Base-by-base conservation (phyloP, 2,113 vertebrate species). In the Chloropsis hardwickii region DNA sequence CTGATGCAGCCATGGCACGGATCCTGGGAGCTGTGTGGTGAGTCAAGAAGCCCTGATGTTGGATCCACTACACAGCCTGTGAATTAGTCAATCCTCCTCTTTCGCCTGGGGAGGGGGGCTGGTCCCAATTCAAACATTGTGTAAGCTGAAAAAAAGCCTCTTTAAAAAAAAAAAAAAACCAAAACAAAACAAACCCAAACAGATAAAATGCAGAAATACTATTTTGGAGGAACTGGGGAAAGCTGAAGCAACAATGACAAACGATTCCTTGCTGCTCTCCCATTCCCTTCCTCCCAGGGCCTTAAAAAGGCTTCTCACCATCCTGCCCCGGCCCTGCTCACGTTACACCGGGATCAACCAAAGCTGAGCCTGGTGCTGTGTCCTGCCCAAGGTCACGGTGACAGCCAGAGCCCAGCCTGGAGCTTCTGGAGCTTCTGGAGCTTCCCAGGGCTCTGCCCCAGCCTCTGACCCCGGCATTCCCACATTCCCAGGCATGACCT, bases 81-180 rank as follows among this genome's bases (percentile, higher is more conserved):
- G 91, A 45, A 72, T 96, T 89, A 82, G 91, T 65, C 94, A 96
- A 72, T 35, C 84, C 89, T 91, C 45, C 92, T 91, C 89, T 86
- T 86, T 61, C 10, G 14, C 89, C 93, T 67, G 67, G 60, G 74
- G 88, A 66, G 12, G 54, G 47, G 45, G 57, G 11, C 31, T 82
- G 93, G 92, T 58, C 81, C 78, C 74, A n/a, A 9, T 20, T 94
- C 93, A 94, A 86, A 93, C 45, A 62, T 56, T 92, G 92, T 44
- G 85, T 57, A 92, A 94, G 60, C 79, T 14, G 44, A 21, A 81
- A 88, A 78, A 56, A 64, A 76, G 6, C 27, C 33, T 29, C 29
- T 61, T 23, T 10, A 50, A 39, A 54, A 45, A 77, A 61, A 14
- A 22, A 23, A 4, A 18, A 20, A 20, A 61, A 24, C 12, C 37